These are phyloP conservation scores for Myotis vivesi DNA, from an alignment of 2,797 vertebrate species.

Conservation along the genomic window DNA sequence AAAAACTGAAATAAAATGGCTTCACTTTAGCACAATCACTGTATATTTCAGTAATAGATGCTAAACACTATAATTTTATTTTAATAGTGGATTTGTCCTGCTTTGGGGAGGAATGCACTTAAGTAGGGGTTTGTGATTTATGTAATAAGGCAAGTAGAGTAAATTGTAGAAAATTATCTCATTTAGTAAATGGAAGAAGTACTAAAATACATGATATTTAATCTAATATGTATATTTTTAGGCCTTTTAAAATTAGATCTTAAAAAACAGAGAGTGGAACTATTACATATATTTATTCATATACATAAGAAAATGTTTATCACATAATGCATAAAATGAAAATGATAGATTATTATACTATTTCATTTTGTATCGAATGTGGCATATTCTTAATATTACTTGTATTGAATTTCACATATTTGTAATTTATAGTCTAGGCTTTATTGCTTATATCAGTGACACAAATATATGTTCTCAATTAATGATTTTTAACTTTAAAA, in stretches of 20 bases:
- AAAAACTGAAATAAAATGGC: background rate
- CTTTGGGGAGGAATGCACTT: background rate
- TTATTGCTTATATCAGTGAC: background rate
- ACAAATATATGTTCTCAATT: background rate
- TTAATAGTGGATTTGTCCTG: background rate
- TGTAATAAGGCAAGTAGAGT: background rate
- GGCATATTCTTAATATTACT: background rate
- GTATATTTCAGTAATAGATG: background rate
- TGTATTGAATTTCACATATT: background rate
- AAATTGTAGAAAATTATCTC: background rate
- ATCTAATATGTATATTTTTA: background rate
- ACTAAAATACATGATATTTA: background rate
- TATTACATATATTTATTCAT: conserved; percentile 13
- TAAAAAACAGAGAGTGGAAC: background rate
- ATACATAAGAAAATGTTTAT: background rate
- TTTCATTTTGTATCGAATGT: background rate
- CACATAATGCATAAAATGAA: background rate
- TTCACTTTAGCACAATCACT: conserved; percentile 14
- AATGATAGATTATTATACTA: background rate
- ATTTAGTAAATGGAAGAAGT: background rate
- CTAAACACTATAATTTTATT: conserved; percentile 8
- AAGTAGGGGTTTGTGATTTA: background rate
- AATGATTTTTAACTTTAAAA: background rate
- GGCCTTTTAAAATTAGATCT: background rate
- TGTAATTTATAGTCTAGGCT: background rate